Base-by-base conservation (phyloP, 2,888 invertebrate genomes). In the Brachypalpus laphriformis region DNA sequence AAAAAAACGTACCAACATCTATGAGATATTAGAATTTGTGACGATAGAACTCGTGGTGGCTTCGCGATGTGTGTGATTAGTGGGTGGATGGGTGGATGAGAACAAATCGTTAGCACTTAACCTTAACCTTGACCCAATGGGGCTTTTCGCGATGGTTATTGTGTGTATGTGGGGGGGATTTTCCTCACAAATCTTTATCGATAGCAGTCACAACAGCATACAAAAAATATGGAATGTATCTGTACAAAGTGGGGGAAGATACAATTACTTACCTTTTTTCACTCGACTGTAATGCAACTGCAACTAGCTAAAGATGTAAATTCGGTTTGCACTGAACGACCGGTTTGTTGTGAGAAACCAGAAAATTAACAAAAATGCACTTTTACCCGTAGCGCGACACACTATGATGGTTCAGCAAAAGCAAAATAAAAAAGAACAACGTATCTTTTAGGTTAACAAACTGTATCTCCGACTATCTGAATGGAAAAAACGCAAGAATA, bases 121-220 rank as follows among this genome's bases (percentile, higher is more conserved):
- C 85, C 85, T 85, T 85, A 81, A 85, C 85, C 85, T 85, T 85
- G 85, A 81, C 85, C 85, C 40, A 85, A 65, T 76, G 61, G n/a
- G n/a, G 6, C 16, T 42, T 11, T 31, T 11, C 42, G 57, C n/a
- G 31, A 28, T 25, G 57, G 34, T 65, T 4, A 7, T 42, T 37
- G 14, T 25, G 37, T 45, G 25, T 7, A 25, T 25, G 25, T 25
- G 25, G 2, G 5, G 25, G 25, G 34, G 18, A 2, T 45, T 7
- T 65, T 18, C 8, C 31, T 40, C 16, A 16, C 6, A 6, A 11
- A 20, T 47, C 16, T 42, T 5, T 28, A 28, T 40, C 28, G 18
- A 25, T 8, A 22, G 18, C 51, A 56, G 56, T 68, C 61, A 78
- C 40, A 78, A 74, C 65, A 54, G 34, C n/a, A n/a, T n/a, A n/a